Percentiles rank a stretch among this genome's conserved stretches.
Conservation (phyloP, 1,140 invertebrate genomes). For the Zaprionus taronus region DNA sequence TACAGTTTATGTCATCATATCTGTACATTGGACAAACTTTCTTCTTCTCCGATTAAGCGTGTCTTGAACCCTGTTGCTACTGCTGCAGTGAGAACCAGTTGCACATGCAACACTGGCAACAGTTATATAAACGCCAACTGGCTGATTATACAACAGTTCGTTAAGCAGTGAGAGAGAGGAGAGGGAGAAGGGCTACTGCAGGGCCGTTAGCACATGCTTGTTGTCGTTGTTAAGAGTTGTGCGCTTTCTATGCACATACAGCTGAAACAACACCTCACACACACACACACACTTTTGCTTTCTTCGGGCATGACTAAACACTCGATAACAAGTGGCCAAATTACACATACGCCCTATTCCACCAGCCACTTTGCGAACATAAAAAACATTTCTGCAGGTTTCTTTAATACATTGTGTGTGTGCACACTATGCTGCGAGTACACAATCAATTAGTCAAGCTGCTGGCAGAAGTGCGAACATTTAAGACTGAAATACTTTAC, state of each 20-base stretch:
- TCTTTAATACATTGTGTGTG: background rate
- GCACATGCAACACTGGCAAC: slow-evolving; percentile 52
- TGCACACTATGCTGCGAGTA: background rate
- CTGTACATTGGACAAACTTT: slow-evolving; percentile 75
- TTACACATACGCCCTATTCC: slow-evolving; percentile 67
- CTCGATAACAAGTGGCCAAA: slow-evolving; percentile 33
- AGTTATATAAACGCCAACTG: slow-evolving; percentile 68
- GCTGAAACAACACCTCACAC: slow-evolving; percentile 6
- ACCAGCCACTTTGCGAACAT: slow-evolving; percentile 33
- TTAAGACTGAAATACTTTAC: background rate
- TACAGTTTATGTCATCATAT: slow-evolving; percentile 81
- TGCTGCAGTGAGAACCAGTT: slow-evolving; percentile 49
- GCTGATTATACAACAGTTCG: slow-evolving; percentile 67
- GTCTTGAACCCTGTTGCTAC: slow-evolving; percentile 55
- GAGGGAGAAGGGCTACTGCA: slow-evolving; percentile 2
- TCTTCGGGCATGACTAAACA: slow-evolving; percentile 74
- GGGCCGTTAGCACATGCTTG: slow-evolving; percentile 38
- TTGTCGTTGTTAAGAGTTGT: slow-evolving; percentile 24
- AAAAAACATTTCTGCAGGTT: background rate
- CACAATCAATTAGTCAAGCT: slow-evolving; percentile 1
- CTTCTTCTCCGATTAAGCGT: slow-evolving; percentile 69
- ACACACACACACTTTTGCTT: slow-evolving; percentile 72
- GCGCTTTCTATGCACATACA: slow-evolving; percentile 60
- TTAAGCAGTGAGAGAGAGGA: background rate
- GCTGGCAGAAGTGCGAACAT: background rate